A percentile compares a stretch with the other conserved stretches of the same genome.
phyloP scores from a whole-genome alignment of 2,888 invertebrate genomes.

The Caenorhabditis imperialis region DNA sequence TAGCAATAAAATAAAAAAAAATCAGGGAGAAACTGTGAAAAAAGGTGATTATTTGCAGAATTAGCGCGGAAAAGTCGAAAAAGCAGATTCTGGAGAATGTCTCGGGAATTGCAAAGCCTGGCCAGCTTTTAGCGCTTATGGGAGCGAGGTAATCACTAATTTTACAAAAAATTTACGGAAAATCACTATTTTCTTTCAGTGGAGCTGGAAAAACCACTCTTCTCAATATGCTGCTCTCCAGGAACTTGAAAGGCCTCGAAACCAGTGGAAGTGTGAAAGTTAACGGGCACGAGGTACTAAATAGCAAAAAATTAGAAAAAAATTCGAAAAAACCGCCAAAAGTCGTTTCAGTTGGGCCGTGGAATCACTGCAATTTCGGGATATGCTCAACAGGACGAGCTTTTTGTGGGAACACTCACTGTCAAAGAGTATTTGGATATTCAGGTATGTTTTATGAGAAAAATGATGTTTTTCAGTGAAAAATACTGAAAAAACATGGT shows the following conservation, averaged over 20 bases:
- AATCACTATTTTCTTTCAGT: constrained; percentile 67
- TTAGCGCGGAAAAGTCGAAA: constrained; percentile 38
- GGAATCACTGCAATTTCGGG: constrained; percentile 71
- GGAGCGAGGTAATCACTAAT: constrained; percentile 76
- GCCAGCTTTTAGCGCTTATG: constrained; percentile 77
- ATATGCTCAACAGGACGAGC: constrained; percentile 78
- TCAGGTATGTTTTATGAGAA: constrained; percentile 78
- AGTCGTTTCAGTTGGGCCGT: constrained; percentile 55
- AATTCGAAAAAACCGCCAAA: neutral
- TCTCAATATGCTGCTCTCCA: constrained; percentile 85
- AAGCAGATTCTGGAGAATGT: constrained; percentile 60
- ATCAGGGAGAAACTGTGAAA: neutral
- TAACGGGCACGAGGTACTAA: constrained; percentile 65
- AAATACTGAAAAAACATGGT: constrained; percentile 4
- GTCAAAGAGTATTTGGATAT: constrained; percentile 77
- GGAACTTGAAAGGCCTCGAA: constrained; percentile 72
- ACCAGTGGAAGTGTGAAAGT: constrained; percentile 76
- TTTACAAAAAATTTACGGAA: constrained; percentile 1
- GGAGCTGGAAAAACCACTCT: constrained; percentile 96
- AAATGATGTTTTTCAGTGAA: constrained; percentile 6
- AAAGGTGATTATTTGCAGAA: constrained; percentile 30
- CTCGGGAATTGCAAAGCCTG: constrained; percentile 70
- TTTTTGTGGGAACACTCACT: constrained; percentile 76
- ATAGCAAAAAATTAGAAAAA: neutral
- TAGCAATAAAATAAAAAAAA: constrained; percentile 2